Evolutionary conservation across 2,113 vertebrate genomes (phyloP).

Genomic region (Coryphaenoides rupestris): DNA sequence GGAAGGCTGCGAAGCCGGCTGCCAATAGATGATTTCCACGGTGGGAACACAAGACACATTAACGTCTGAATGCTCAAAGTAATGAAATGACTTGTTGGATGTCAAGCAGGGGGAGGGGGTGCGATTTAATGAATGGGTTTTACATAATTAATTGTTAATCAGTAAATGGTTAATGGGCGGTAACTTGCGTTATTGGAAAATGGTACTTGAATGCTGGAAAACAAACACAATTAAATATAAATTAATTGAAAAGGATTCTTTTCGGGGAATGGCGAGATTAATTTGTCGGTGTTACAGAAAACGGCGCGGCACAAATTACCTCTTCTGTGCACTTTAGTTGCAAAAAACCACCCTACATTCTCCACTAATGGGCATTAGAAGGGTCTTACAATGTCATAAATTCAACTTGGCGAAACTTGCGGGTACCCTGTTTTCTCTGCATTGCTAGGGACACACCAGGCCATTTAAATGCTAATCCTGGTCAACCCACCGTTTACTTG

Average conservation of each 20-base stretch:
- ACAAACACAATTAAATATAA: constrained; percentile 3
- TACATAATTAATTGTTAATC: not conserved
- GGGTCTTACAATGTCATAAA: constrained; percentile 1
- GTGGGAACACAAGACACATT: no score
- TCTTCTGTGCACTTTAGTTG: not conserved
- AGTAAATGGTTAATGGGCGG: not conserved
- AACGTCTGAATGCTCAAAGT: not conserved
- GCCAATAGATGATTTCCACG: no score
- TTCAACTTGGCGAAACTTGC: constrained; percentile 7
- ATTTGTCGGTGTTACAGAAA: not conserved
- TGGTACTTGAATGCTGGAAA: not conserved
- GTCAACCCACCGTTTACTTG: constrained; percentile 36
- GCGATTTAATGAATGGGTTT: not conserved
- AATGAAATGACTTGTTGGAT: not conserved
- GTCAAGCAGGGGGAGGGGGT: not conserved
- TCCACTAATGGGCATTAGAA: not conserved
- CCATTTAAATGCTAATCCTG: constrained; percentile 54
- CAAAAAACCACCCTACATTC: not conserved
- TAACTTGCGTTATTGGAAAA: constrained; percentile 1
- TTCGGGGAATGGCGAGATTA: not conserved
- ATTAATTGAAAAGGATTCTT: not conserved
- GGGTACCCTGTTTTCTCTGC: not conserved
- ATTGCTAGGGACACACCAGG: constrained; percentile 12
- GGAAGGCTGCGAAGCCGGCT: no score
- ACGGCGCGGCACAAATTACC: not conserved